A percentile compares a stretch with the other conserved stretches of the same genome.
Evolutionary conservation across 2,888 invertebrate species (phyloP).

Genomic region (Eupeodes luniger): DNA sequence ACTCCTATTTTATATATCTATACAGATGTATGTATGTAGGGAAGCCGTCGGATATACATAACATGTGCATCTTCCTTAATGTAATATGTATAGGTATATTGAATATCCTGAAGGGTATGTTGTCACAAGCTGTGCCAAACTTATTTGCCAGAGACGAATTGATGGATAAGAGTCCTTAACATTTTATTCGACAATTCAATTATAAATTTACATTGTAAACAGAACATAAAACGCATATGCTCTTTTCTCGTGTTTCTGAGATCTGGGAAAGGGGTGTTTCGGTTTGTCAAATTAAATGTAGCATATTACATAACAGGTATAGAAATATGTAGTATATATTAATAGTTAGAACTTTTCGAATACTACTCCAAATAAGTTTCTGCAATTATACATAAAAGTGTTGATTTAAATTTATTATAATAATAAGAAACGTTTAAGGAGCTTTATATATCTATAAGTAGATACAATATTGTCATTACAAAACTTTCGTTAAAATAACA

Average conservation of each 20-base stretch:
- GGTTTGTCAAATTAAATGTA: constrained; percentile 16
- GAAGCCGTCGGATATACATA: background rate
- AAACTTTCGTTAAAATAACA: too few species aligned
- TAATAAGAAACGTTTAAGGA: too few species aligned
- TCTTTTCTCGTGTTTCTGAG: background rate
- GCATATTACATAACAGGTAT: background rate
- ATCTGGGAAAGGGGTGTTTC: background rate
- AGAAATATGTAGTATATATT: too few species aligned
- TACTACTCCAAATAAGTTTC: too few species aligned
- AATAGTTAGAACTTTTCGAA: too few species aligned
- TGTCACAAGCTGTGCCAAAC: constrained; percentile 53
- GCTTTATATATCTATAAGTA: too few species aligned
- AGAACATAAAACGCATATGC: constrained; percentile 12
- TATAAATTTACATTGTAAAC: constrained; percentile 58
- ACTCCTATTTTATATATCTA: background rate
- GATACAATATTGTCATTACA: too few species aligned
- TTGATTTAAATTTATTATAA: too few species aligned
- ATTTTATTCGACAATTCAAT: constrained; percentile 62
- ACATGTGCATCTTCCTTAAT: background rate
- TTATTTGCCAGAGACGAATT: constrained; percentile 44
- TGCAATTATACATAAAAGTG: too few species aligned
- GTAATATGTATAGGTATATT: too few species aligned
- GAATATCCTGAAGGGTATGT: background rate
- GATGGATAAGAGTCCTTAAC: constrained; percentile 48
- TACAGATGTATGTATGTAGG: background rate